Base-by-base conservation (phyloP, 2,797 vertebrate genomes). In the Acipenser ruthenus region DNA sequence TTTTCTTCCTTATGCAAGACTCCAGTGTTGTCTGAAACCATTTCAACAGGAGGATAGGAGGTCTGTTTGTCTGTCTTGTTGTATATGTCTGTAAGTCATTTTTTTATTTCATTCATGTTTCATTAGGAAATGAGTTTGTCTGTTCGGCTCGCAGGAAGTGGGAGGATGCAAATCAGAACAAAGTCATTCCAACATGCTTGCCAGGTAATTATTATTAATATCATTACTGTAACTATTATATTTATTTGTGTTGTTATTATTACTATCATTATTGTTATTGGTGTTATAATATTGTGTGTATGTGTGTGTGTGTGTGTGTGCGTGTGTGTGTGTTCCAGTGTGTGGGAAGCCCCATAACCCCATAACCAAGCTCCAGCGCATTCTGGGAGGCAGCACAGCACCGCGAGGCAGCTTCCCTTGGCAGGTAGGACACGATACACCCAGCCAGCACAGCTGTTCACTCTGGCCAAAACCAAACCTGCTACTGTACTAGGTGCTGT, bases 71-170 rank as follows among this genome's bases (percentile, higher is more conserved):
- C 10, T 50, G 53, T 49, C n/a, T n/a, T 7, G 49, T 6, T 11
- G 23, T 52, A 6, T 47, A 37, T 49, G 23, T 59, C 5, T 58
- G 37, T 37, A 37, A 37, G 37, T 37, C 5, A 37, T 37, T 37
- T 37, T 37, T 37, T 37, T 5, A 37, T 37, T 37, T 37, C 18
- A 18, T 18, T 18, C 18, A 18, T 18, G 5, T 37, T 37, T 37
- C 37, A 5, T 37, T 37, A 37, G 3, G 37, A 37, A 37, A 37
- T 37, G 37, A 37, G 37, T 37, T 37, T 37, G 37, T 37, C 37
- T 88, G 87, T 75, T 74, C 80, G 10, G 71, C 74, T 12, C 79
- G 86, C 71, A 77, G 81, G 68, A 74, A 69, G 52, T 89, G 87
- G 86, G 84, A 79, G 63, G 72, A 80, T 59, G 67, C 70, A 48